Evolutionary conservation across 2,113 vertebrate genomes (phyloP).

Genomic region (Ellobius talpinus): DNA sequence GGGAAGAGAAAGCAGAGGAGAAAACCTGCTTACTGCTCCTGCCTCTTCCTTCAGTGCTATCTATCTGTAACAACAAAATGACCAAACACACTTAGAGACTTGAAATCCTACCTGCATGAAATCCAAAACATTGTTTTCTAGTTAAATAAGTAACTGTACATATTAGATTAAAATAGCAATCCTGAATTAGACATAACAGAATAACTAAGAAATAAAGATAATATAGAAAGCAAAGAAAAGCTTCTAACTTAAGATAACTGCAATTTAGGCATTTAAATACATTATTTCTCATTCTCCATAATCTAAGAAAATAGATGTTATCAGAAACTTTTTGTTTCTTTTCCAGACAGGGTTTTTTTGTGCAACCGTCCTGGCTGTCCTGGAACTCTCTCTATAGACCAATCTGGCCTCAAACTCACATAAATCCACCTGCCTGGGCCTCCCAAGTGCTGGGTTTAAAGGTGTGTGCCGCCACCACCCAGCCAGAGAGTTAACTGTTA

Average conservation of each 20-base stretch:
- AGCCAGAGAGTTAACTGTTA: neutral
- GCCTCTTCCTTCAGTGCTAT: constrained; percentile 9
- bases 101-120: constrained; percentile 34
- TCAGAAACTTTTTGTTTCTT: neutral
- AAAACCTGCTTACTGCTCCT: neutral
- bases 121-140: constrained; percentile 46
- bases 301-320: constrained; percentile 39
- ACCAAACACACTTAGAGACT: neutral
- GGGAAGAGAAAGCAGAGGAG: neutral
- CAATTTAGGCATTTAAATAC: constrained; percentile 15
- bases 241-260: constrained; percentile 54
- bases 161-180: constrained; percentile 39
- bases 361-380: neutral
- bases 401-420: neutral
- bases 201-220: constrained; percentile 31
- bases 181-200: constrained; percentile 32
- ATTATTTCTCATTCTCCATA: neutral
- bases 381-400: neutral
- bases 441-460: neutral
- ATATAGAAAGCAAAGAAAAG: constrained; percentile 44
- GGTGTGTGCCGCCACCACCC: neutral
- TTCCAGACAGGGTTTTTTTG: neutral
- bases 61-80: constrained; percentile 48
- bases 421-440: neutral
- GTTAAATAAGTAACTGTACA: constrained; percentile 10